phyloP scores from a whole-genome alignment of 1,140 invertebrate species.

The Harpegnathos saltator region DNA sequence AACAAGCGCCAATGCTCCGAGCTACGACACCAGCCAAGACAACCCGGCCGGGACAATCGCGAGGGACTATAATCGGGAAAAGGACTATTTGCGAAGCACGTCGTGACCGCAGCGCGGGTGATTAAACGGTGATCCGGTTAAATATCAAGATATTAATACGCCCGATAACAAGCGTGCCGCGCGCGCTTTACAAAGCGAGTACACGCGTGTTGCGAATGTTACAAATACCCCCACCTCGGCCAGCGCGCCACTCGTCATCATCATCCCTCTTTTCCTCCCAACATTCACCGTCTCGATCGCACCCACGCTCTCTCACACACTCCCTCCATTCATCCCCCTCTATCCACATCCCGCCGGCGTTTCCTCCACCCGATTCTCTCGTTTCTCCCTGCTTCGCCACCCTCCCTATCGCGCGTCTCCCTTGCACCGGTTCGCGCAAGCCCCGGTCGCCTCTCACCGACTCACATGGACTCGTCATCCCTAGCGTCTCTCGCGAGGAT shows the following conservation, averaged over 20 bases:
- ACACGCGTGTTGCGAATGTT: conserved; percentile 40
- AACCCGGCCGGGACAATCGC: too few species aligned
- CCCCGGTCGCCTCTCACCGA: conserved; percentile 19
- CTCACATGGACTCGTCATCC: conserved; percentile 42
- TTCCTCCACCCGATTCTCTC: conserved; percentile 21
- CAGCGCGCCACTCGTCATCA: conserved; percentile 15
- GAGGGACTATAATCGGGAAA: conserved; percentile 19
- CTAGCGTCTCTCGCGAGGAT: conserved; percentile 48
- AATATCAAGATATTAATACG: conserved; percentile 55
- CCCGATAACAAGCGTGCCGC: neutral
- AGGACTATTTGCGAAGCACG: neutral
- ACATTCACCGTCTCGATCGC: conserved; percentile 21
- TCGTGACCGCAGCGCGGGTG: conserved; percentile 8
- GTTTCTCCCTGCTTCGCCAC: neutral
- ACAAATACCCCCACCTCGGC: conserved; percentile 39
- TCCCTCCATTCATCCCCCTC: conserved; percentile 53
- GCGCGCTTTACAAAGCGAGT: conserved; percentile 36
- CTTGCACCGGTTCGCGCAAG: conserved; percentile 18
- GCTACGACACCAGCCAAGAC: too few species aligned
- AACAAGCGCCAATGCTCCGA: too few species aligned
- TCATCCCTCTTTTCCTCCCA: conserved; percentile 20
- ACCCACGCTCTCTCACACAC: conserved; percentile 40
- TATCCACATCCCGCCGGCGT: neutral
- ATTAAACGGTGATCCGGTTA: conserved; percentile 17
- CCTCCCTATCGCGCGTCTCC: conserved; percentile 16